phyloP scores from a whole-genome alignment of 2,888 invertebrate genomes.

The Apotomis turbidana region DNA sequence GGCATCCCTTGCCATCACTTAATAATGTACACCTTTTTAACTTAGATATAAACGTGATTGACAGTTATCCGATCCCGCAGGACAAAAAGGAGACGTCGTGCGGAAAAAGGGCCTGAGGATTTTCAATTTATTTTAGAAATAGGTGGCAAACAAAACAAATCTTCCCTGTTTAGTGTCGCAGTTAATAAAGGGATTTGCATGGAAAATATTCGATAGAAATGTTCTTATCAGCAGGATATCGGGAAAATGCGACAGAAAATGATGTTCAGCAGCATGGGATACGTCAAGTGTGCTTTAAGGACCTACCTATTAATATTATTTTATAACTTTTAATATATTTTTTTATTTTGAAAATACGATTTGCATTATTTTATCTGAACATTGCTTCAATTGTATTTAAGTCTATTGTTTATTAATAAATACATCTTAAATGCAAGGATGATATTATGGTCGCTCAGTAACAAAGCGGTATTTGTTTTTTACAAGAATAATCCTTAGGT shows the following conservation, averaged over 20 bases:
- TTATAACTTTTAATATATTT: no score
- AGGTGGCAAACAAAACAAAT: constrained; percentile 5
- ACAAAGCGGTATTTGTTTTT: no score
- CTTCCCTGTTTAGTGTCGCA: constrained; percentile 1
- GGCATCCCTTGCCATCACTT: neutral
- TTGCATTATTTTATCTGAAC: no score
- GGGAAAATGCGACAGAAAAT: neutral
- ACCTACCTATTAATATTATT: no score
- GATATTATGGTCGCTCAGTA: no score
- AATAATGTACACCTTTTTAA: neutral
- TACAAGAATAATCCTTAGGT: no score
- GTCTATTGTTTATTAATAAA: no score
- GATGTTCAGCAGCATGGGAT: neutral
- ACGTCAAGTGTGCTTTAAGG: neutral
- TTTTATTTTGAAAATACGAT: no score
- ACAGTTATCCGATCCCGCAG: neutral
- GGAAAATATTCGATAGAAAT: constrained; percentile 6
- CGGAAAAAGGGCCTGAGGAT: neutral
- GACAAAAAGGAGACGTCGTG: neutral
- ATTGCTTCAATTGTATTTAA: no score
- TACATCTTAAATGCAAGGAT: no score
- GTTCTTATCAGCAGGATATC: neutral
- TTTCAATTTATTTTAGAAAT: neutral
- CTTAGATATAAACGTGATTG: neutral
- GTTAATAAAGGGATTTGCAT: constrained; percentile 4